phyloP scores from a whole-genome alignment of 2,797 vertebrate genomes.

The Ibycter americanus region DNA sequence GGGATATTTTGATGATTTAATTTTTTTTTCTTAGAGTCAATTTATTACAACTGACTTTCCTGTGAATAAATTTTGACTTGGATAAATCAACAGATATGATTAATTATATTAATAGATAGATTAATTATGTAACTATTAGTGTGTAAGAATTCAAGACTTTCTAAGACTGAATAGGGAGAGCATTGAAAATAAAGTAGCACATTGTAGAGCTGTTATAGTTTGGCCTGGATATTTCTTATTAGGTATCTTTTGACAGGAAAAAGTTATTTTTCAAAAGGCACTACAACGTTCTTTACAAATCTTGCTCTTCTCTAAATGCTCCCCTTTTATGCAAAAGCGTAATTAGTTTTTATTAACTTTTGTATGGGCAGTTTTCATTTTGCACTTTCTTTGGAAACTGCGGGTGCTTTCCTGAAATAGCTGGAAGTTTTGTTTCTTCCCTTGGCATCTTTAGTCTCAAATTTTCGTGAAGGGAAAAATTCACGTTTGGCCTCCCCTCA shows the following conservation, averaged over 20 bases:
- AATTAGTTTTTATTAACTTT: slow-evolving; percentile 37
- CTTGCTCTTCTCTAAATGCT: background rate
- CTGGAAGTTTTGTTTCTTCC: background rate
- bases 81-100: background rate
- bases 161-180: background rate
- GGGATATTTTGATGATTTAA: background rate
- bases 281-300: background rate
- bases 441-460: background rate
- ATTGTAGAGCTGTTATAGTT: background rate
- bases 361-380: background rate
- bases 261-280: background rate
- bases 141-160: background rate
- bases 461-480: rapidly evolving
- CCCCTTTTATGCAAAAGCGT: background rate
- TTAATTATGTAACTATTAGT: slow-evolving; percentile 1
- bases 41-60: background rate
- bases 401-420: background rate
- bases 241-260: background rate
- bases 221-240: background rate
- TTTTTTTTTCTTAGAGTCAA: background rate
- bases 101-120: slow-evolving; percentile 31
- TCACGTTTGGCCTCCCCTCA: background rate
- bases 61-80: background rate
- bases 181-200: background rate
- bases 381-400: background rate